Conservation (phyloP, 2,888 invertebrate genomes). For the Leptogaster cylindrica region DNA sequence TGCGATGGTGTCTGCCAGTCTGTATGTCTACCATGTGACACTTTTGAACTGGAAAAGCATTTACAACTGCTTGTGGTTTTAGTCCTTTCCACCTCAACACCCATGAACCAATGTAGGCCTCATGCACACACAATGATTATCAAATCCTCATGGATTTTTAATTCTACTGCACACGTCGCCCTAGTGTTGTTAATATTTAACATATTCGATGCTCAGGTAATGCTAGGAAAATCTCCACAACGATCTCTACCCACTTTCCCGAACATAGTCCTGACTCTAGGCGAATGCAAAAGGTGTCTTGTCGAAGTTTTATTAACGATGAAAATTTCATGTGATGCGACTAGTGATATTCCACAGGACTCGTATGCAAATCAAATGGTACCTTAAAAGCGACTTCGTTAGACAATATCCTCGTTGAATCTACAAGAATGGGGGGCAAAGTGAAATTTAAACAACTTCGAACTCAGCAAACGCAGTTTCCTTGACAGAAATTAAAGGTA, state of each 20-base stretch:
- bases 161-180: conserved; percentile 11
- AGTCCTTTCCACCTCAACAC: not conserved
- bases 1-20: not conserved
- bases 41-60: conserved; percentile 4
- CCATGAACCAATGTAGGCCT: not conserved
- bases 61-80: not conserved
- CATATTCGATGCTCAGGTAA: conserved; percentile 5
- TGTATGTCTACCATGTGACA: not conserved
- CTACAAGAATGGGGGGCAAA: too few species aligned
- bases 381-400: too few species aligned
- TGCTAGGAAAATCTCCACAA: conserved; percentile 3
- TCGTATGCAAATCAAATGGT: too few species aligned
- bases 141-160: conserved; percentile 28
- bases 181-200: conserved; percentile 25
- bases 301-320: conserved; percentile 15
- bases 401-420: too few species aligned
- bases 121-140: too few species aligned
- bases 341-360: too few species aligned
- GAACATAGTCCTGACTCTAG: conserved; percentile 16
- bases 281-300: not conserved
- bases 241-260: conserved; percentile 3
- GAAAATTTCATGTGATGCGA: conserved; percentile 15
- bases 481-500: too few species aligned
- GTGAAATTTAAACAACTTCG: too few species aligned
- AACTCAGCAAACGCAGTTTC: too few species aligned